These are phyloP conservation scores for Parnassius smintheus DNA, from an alignment of 2,888 invertebrate species.

Conservation along the genomic window DNA sequence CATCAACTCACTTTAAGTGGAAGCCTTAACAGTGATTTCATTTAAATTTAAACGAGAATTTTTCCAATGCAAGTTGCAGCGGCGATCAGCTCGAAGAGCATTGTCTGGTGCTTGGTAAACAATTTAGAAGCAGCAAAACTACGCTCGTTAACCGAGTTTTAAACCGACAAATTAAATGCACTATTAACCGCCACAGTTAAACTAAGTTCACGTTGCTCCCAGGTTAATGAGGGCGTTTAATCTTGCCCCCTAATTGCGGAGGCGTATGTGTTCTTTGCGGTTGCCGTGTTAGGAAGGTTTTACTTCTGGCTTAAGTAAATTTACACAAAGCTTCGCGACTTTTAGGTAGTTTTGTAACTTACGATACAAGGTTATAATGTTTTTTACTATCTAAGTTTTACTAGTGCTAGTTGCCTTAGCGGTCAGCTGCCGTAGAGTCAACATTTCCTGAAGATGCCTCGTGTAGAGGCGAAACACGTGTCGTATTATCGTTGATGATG, in stretches of 20 bases:
- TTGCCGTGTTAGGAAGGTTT: conserved; percentile 10
- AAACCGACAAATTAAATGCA: conserved; percentile 35
- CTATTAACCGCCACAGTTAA: conserved; percentile 30
- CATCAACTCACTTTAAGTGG: no score
- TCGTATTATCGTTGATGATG: no score
- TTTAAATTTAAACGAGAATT: conserved; percentile 6
- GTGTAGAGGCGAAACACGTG: no score
- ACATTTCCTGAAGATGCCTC: no score
- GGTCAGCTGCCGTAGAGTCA: no score
- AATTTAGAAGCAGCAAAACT: conserved; percentile 30
- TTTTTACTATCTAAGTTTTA: no score
- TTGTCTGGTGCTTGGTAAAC: conserved; percentile 29
- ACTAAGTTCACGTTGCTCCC: conserved; percentile 18
- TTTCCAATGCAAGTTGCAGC: not conserved
- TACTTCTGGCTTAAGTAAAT: conserved; percentile 22
- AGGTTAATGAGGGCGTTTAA: conserved; percentile 28
- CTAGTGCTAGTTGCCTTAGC: no score
- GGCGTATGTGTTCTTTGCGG: conserved; percentile 24
- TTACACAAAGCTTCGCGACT: conserved; percentile 3
- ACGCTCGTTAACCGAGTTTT: conserved; percentile 33
- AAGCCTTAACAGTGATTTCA: not conserved
- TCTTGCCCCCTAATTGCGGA: conserved; percentile 29
- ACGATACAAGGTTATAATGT: not conserved
- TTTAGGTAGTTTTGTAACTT: not conserved
- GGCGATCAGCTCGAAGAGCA: conserved; percentile 1